phyloP scores from a whole-genome alignment of 2,888 invertebrate species.

The Sipha maydis region DNA sequence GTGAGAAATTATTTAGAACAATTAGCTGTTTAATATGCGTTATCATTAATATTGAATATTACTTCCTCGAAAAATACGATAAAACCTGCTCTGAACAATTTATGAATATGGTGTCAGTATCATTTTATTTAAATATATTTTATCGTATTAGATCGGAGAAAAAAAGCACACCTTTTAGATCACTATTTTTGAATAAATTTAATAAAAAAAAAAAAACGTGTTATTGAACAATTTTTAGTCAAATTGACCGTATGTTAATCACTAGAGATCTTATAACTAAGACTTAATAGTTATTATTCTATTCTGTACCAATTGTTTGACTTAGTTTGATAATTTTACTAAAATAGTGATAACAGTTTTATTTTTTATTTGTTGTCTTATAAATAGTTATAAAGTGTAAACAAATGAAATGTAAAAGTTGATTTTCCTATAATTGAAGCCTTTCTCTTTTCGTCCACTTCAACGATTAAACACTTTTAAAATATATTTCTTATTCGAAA shows the following conservation, averaged over 20 bases:
- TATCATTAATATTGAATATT: too few relatives aligned
- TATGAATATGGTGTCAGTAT: neutral
- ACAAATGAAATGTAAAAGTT: conserved; percentile 50
- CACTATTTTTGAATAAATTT: neutral
- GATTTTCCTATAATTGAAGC: conserved; percentile 35
- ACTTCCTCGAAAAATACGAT: too few relatives aligned
- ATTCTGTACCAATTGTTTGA: neutral
- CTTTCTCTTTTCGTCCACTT: conserved; percentile 45
- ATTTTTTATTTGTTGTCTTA: neutral
- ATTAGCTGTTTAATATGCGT: too few relatives aligned
- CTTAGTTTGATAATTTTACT: too few relatives aligned
- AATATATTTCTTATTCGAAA: conserved; percentile 17
- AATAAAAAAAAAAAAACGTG: neutral
- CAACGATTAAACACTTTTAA: conserved; percentile 11
- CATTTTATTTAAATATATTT: neutral
- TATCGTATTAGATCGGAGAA: neutral
- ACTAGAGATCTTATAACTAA: neutral
- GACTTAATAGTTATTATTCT: neutral
- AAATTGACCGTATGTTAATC: neutral
- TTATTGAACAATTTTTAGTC: neutral
- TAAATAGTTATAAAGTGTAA: neutral
- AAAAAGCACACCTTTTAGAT: neutral
- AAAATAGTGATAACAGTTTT: neutral
- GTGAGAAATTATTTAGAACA: too few relatives aligned
- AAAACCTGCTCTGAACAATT: too few relatives aligned